Evolutionary conservation across 1,140 invertebrate species (phyloP), one percentile per base, ranked within the genome.

Genomic region (Drosophila nikananu): DNA sequence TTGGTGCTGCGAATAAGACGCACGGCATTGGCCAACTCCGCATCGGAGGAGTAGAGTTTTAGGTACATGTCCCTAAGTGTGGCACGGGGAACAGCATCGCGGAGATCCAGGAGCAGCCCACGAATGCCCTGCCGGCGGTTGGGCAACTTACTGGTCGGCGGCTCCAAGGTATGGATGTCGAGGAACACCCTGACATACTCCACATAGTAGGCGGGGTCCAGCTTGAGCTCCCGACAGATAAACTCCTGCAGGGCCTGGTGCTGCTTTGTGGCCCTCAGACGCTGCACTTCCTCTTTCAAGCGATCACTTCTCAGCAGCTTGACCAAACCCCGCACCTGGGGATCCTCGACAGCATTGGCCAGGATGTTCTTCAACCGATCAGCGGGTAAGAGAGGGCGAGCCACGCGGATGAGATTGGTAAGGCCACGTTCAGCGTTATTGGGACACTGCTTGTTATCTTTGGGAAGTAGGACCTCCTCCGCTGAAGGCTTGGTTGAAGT

Each of bases 51-150:
- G 41, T 77, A 59, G 3, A 84, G 73, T 0, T 63, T 48, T 2
- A 48, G 21, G 23, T 87, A 87, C 35, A 87, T 63, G 42, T 89
- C 73, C 13, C 81, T 49, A 1, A 87, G 21, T 1, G 58, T 30
- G 1, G 13, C 17, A 2, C 84, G 80, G 2, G 83, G 83, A 55
- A 87, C 25, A 9, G 81, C 81, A 44, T 81, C 77, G 1, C 83
- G 73, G 21, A 87, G 54, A 44, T 87, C 83, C 55, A 44, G 54
- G 10, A 87, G 27, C 17, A 87, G 51, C 8, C 83, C 83, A 9
- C 83, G 81, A 1, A 89, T 25, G 1, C 83, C 83, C 13, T 42
- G 60, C 9, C 84, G 77, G n/a, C 84, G 81, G 30, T 81, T 74
- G 21, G 81, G 81, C 37, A 78, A 6, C 10, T 68, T 54, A 13